Conservation (phyloP, 2,797 vertebrate species). For the Phataginus tricuspis region DNA sequence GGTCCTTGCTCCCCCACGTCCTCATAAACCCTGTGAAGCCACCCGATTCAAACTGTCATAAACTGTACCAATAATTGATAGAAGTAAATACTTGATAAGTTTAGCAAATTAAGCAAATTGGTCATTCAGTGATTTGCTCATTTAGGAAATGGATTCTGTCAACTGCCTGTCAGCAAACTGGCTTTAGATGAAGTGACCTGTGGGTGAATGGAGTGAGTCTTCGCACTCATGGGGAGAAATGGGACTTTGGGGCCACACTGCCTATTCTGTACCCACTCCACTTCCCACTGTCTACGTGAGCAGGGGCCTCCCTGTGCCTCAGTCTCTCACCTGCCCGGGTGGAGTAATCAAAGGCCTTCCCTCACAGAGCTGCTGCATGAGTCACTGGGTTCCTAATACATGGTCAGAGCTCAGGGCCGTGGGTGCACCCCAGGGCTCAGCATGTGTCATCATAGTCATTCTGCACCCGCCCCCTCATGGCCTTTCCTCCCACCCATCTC, state of each 20-base stretch:
- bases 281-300: not conserved
- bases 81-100: not conserved
- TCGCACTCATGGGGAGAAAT: not conserved
- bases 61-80: not conserved
- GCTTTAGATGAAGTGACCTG: not conserved
- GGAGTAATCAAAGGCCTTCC: not conserved
- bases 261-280: rapidly evolving
- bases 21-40: not conserved
- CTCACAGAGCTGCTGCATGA: rapidly evolving
- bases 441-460: too few species aligned
- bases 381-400: not conserved
- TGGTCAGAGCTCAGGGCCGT: not conserved
- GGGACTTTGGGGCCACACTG: not conserved
- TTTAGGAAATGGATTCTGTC: not conserved
- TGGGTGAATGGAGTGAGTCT: not conserved
- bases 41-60: not conserved
- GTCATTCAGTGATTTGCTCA: not conserved
- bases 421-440: not conserved
- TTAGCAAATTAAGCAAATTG: not conserved
- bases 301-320: not conserved
- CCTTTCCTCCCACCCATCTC: not conserved
- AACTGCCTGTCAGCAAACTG: not conserved
- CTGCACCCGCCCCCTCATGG: not conserved
- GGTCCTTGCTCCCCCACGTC: not conserved
- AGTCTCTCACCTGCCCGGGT: rapidly evolving